These are phyloP conservation scores for Formicarius rufipectus DNA, from an alignment of 2,113 vertebrate genomes.

Conservation along the genomic window DNA sequence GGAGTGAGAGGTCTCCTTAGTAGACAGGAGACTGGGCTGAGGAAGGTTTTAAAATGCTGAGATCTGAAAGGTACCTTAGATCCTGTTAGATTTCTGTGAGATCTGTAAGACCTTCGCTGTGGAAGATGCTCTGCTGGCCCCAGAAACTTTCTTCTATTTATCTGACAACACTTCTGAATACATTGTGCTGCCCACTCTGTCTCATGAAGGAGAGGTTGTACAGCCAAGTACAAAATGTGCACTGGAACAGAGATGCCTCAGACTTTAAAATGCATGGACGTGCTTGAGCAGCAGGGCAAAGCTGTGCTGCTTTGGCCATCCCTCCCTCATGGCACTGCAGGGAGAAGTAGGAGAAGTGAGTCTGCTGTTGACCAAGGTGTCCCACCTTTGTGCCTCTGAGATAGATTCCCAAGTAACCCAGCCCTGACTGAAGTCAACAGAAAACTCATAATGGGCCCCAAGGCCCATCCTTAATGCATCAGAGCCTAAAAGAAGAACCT, in stretches of 20 bases:
- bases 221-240: not conserved
- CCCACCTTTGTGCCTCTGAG: not conserved
- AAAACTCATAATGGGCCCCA: not conserved
- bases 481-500: constrained; percentile 30
- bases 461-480: not conserved
- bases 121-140: not conserved
- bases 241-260: not conserved
- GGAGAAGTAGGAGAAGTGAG: not conserved
- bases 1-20: not conserved
- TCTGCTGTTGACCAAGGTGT: not conserved
- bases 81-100: not conserved
- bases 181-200: not conserved
- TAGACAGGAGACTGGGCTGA: not conserved
- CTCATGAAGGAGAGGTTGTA: not conserved
- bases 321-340: not conserved
- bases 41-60: not conserved
- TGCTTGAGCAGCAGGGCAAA: not conserved
- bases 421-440: not conserved
- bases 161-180: not conserved
- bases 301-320: accelerated
- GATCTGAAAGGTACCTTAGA: not conserved
- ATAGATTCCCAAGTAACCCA: not conserved
- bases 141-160: not conserved
- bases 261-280: not conserved
- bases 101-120: not conserved